Evolutionary conservation across 1,140 invertebrate species (phyloP).

Genomic region (Pseudomyrmex dendroicus): DNA sequence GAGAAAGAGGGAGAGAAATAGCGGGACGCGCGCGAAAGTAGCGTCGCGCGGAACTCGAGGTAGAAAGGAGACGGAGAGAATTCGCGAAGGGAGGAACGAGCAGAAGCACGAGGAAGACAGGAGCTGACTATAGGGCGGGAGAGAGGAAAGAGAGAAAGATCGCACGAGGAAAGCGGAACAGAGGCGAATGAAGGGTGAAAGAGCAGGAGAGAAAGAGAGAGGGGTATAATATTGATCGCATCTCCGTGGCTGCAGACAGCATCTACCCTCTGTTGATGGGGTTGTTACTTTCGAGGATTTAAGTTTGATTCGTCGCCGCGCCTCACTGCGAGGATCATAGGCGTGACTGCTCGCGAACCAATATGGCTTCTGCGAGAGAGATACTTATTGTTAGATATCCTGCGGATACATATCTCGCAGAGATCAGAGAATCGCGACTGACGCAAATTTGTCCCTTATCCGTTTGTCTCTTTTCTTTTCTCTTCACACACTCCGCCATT

Average conservation of each 20-base stretch:
- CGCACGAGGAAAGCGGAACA: slow-evolving; percentile 47
- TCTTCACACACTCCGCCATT: not conserved
- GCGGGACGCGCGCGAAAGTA: not conserved
- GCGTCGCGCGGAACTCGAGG: slow-evolving; percentile 54
- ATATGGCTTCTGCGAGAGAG: slow-evolving; percentile 48
- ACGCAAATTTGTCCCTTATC: not conserved
- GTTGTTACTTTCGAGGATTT: slow-evolving; percentile 83
- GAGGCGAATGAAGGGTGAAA: slow-evolving; percentile 49
- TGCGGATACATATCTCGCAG: not conserved
- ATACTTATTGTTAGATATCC: not conserved
- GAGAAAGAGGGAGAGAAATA: slow-evolving; percentile 30
- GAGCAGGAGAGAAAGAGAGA: slow-evolving; percentile 69
- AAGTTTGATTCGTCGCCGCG: slow-evolving; percentile 79
- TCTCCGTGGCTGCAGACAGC: slow-evolving; percentile 84
- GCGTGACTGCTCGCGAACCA: slow-evolving; percentile 63
- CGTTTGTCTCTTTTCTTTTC: no score
- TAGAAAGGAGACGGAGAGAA: slow-evolving; percentile 44
- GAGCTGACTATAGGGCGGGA: slow-evolving; percentile 44
- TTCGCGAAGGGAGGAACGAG: slow-evolving; percentile 46
- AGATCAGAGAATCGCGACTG: not conserved
- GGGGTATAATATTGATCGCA: slow-evolving; percentile 85
- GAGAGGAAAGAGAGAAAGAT: slow-evolving; percentile 54
- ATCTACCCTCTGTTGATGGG: slow-evolving; percentile 84
- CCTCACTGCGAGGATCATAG: slow-evolving; percentile 68
- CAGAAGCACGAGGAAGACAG: slow-evolving; percentile 50